Evolutionary conservation across 2,888 invertebrate genomes (phyloP).

Genomic region (Drosophila mimetica): DNA sequence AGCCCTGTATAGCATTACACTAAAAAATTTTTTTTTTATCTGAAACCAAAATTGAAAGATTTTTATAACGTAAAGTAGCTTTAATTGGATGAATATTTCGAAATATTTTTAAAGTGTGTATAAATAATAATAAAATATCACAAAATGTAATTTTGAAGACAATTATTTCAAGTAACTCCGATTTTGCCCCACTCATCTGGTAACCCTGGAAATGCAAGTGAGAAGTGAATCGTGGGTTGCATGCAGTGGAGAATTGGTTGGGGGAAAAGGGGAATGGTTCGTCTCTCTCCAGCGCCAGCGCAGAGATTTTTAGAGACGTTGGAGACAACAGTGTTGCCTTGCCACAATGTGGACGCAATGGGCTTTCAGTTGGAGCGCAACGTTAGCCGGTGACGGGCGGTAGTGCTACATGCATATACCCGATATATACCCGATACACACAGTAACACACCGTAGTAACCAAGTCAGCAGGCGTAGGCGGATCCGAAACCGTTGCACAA

Average conservation of each 20-base stretch:
- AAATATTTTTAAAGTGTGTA: too few relatives aligned
- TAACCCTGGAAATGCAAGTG: slow-evolving; percentile 59
- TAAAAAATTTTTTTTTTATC: too few relatives aligned
- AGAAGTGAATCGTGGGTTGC: slow-evolving; percentile 40
- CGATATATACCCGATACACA: slow-evolving; percentile 16
- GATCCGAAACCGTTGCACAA: slow-evolving; percentile 44
- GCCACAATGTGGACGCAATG: slow-evolving; percentile 58
- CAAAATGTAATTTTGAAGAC: too few relatives aligned
- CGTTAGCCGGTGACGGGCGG: slow-evolving; percentile 80
- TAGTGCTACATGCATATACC: slow-evolving; percentile 27
- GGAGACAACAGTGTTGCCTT: slow-evolving; percentile 31
- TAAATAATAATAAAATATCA: too few relatives aligned
- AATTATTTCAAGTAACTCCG: too few relatives aligned
- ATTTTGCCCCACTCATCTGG: slow-evolving; percentile 2
- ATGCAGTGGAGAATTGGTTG: slow-evolving; percentile 1
- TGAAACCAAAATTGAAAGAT: too few relatives aligned
- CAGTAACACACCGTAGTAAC: slow-evolving; percentile 75
- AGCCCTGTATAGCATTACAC: too few relatives aligned
- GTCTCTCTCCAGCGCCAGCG: slow-evolving; percentile 53
- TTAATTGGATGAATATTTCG: too few relatives aligned
- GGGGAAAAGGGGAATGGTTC: neutral
- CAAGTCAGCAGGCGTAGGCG: slow-evolving; percentile 34
- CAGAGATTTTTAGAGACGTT: slow-evolving; percentile 64
- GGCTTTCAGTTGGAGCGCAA: slow-evolving; percentile 77
- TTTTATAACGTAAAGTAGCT: too few relatives aligned